Base-by-base conservation (phyloP, 2,797 vertebrate genomes). In the Sebastes miniatus region DNA sequence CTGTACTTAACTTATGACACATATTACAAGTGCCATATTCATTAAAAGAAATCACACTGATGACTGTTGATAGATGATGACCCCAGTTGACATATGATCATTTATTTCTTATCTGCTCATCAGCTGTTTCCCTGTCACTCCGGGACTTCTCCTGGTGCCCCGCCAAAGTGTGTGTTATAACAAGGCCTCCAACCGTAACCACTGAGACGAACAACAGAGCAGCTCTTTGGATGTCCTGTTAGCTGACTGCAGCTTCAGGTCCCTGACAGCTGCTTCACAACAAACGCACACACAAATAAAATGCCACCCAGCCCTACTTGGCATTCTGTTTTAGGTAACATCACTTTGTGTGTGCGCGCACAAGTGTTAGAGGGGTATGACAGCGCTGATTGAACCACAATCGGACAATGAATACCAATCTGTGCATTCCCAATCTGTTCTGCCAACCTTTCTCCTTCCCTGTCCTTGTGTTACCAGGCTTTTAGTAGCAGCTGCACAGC, bases 341-440 rank as follows among this genome's bases (percentile, higher is more conserved):
- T 63, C 56, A 61, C 69, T 78, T 52, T 63, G 64, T 57, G 80
- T 77, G 73, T 11, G 56, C 6, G 64, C 13, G 18, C 57, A 75
- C 66, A 36, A 69, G 65, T 67, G 81, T 80, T 73, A 12, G 52
- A 74, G 69, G 63, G 63, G 58, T 80, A 83, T 79, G 86, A 85
- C 86, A 79, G 81, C 64, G 2, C 71, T 75, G 90, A 89, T 82
- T 88, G 82, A 87, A 85, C 76, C 63, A 71, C 63, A 77, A 73
- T 79, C 59, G 65, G 67, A 83, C 87, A 83, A 83, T 82, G 88
- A 89, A 86, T 90, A 82, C 83, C 76, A 90, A 87, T 86, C 71
- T 65, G 64, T 16, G 69, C 56, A 5, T 76, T 64, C 54, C 81
- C 81, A 79, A 76, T 85, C 58, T 70, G 77, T 79, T 79, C 71